Conservation (phyloP, 1,140 invertebrate genomes). For the Neodiprion fabricii region DNA sequence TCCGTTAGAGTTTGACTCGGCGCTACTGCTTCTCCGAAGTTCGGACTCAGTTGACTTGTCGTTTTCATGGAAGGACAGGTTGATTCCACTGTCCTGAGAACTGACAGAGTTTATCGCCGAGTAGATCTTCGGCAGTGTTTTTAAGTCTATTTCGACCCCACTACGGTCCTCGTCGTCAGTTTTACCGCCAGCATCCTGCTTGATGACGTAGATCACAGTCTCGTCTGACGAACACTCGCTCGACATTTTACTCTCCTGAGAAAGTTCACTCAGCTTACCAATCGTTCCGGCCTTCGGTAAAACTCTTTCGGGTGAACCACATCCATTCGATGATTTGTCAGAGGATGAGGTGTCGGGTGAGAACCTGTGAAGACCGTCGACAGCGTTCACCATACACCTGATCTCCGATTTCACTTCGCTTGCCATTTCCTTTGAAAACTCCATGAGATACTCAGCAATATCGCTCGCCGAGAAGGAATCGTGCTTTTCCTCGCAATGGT, state of each 20-base stretch:
- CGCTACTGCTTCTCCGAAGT: conserved; percentile 53
- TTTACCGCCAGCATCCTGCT: conserved; percentile 41
- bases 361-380: conserved; percentile 70
- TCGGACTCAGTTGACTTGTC: conserved; percentile 58
- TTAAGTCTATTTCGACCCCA: conserved; percentile 41
- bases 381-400: conserved; percentile 70
- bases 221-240: conserved; percentile 60
- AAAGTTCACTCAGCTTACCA: conserved; percentile 49
- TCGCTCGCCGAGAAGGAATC: conserved; percentile 75
- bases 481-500: conserved; percentile 32
- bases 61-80: conserved; percentile 75
- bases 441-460: conserved; percentile 77
- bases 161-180: conserved; percentile 44
- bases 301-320: conserved; percentile 50
- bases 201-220: conserved; percentile 58
- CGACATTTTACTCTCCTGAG: conserved; percentile 57
- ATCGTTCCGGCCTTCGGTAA: conserved; percentile 32
- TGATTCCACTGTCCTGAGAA: conserved; percentile 80
- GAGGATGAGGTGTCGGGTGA: conserved; percentile 49
- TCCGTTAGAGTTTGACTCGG: conserved; percentile 49
- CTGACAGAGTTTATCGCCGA: conserved; percentile 71
- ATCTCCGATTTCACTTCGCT: conserved; percentile 81
- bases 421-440: conserved; percentile 78
- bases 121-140: conserved; percentile 64
- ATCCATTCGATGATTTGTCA: conserved; percentile 51